Evolutionary conservation across 2,797 vertebrate species (phyloP).

Genomic region (Rhinichthys osculus): DNA sequence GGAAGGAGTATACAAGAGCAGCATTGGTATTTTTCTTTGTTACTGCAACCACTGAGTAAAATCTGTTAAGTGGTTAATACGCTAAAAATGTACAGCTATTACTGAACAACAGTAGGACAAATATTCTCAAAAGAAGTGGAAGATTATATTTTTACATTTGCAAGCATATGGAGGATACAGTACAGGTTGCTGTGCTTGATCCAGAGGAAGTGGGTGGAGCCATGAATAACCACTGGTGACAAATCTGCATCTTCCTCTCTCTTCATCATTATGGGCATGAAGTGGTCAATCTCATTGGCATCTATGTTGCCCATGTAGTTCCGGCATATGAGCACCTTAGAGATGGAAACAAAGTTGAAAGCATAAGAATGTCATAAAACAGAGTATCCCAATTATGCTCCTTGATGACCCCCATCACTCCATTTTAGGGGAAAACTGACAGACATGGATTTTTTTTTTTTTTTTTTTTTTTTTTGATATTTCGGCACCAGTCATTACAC

Average conservation of each 20-base stretch:
- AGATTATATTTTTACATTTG: constrained; percentile 1
- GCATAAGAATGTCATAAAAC: background rate
- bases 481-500: background rate
- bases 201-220: constrained; percentile 81
- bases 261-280: constrained; percentile 83
- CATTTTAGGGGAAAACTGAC: background rate
- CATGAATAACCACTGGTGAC: constrained; percentile 76
- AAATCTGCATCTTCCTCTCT: constrained; percentile 80
- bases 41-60: constrained; percentile 80
- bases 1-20: constrained; percentile 82
- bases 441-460: background rate
- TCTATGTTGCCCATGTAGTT: constrained; percentile 86
- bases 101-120: background rate
- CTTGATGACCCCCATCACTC: background rate
- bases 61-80: constrained; percentile 69
- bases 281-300: constrained; percentile 83
- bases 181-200: constrained; percentile 86
- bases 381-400: background rate
- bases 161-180: constrained; percentile 74
- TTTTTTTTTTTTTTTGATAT: background rate
- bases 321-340: constrained; percentile 81
- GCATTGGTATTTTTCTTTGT: constrained; percentile 86
- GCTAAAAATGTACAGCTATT: background rate
- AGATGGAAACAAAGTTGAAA: constrained; percentile 7
- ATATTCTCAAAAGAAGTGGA: constrained; percentile 9